Conservation (phyloP, 2,888 invertebrate species). For the Cephonodes hylas region DNA sequence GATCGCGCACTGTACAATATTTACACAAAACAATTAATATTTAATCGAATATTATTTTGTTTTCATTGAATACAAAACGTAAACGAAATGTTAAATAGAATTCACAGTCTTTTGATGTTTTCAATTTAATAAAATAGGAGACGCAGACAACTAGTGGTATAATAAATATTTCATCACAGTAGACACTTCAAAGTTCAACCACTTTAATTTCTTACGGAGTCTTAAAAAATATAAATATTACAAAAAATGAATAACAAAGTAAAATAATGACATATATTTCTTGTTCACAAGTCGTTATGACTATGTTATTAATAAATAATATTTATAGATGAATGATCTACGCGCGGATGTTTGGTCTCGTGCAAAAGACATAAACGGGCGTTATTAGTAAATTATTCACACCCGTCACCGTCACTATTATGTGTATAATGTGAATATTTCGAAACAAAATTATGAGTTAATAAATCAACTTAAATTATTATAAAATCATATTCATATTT, state of each 20-base stretch:
- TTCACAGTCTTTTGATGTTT: neutral
- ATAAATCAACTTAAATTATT: neutral
- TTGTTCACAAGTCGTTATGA: neutral
- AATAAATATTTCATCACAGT: too few species aligned
- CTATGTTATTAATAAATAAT: neutral
- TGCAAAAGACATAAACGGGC: conserved; percentile 46
- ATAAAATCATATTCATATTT: neutral
- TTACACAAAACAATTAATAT: neutral
- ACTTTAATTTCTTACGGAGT: too few species aligned
- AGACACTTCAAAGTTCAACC: too few species aligned
- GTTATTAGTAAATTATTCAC: conserved; percentile 11
- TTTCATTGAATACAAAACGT: neutral
- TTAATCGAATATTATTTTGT: neutral
- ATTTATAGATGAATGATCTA: neutral
- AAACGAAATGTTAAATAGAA: neutral
- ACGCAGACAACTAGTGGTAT: neutral
- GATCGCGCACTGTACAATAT: neutral
- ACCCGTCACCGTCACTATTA: neutral
- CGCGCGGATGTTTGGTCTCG: neutral
- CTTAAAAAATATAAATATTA: neutral
- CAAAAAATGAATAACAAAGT: neutral
- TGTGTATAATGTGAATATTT: neutral
- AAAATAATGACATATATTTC: neutral
- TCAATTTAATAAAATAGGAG: neutral
- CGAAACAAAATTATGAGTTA: neutral